Conservation (phyloP, 1,140 invertebrate species). For the Dryas iulia region DNA sequence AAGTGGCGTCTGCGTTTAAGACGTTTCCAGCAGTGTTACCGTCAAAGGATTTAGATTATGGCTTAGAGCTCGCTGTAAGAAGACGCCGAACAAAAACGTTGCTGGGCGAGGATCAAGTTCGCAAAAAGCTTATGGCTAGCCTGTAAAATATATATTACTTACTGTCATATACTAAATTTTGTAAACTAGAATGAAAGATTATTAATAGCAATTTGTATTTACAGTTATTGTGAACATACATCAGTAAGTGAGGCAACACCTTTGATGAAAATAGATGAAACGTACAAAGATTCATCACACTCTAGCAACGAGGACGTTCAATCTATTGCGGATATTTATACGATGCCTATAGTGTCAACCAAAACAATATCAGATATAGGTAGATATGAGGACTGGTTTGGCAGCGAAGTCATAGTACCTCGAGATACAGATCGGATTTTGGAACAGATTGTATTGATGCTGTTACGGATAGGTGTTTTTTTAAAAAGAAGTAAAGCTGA, state of each 20-base stretch:
- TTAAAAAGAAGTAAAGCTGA: slow-evolving; percentile 44
- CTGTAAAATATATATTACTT: slow-evolving; percentile 41
- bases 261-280: slow-evolving; percentile 16
- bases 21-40: slow-evolving; percentile 52
- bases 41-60: slow-evolving; percentile 49
- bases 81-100: slow-evolving; percentile 66
- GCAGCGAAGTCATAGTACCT: slow-evolving; percentile 56
- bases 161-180: not conserved
- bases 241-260: slow-evolving; percentile 8
- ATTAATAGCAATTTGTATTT: slow-evolving; percentile 15
- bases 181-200: not conserved
- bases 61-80: slow-evolving; percentile 62
- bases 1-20: slow-evolving; percentile 58
- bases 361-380: slow-evolving; percentile 49
- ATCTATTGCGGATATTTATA: slow-evolving; percentile 34
- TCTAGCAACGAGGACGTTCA: slow-evolving; percentile 38
- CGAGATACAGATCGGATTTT: slow-evolving; percentile 64
- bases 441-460: slow-evolving; percentile 70
- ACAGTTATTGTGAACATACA: slow-evolving; percentile 46
- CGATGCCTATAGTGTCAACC: slow-evolving; percentile 39
- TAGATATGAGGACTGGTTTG: slow-evolving; percentile 60
- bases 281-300: slow-evolving; percentile 21
- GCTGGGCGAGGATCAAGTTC: slow-evolving; percentile 56
- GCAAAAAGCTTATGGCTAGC: slow-evolving; percentile 51
- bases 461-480: slow-evolving; percentile 55